These are phyloP conservation scores for Cinclus cinclus DNA, from an alignment of 2,113 vertebrate species.

Conservation along the genomic window DNA sequence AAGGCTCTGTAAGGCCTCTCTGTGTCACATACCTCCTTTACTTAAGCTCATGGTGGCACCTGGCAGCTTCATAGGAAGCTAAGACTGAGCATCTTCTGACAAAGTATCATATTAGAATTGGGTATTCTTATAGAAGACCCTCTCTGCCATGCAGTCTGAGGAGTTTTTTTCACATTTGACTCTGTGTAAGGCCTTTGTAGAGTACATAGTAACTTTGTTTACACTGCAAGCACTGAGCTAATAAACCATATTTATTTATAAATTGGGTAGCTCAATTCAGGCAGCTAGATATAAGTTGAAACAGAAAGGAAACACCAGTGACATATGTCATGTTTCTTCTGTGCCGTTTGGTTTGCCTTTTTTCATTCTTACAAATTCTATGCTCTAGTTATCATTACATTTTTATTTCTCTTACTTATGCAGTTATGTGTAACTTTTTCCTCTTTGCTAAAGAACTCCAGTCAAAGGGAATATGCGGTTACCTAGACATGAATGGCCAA, in stretches of 20 bases:
- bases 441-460: not conserved
- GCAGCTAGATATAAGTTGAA: not conserved
- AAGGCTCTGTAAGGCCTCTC: fast-evolving
- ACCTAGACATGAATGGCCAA: not conserved
- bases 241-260: not conserved
- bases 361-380: not conserved
- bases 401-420: not conserved
- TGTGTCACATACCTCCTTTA: fast-evolving
- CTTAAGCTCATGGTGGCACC: not conserved
- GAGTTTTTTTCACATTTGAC: not conserved
- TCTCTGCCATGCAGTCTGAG: not conserved
- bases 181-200: not conserved
- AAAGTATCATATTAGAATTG: not conserved
- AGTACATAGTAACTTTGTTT: not conserved
- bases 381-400: not conserved
- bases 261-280: not conserved
- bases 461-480: not conserved
- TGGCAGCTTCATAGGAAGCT: not conserved
- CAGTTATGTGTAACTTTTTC: not conserved
- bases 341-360: not conserved
- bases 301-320: not conserved
- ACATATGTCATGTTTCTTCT: not conserved
- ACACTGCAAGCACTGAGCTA: not conserved
- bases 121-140: not conserved
- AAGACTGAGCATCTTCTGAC: fast-evolving